These are phyloP conservation scores for Ciona savignyi DNA, from an alignment of 23 tunicate species.

Conservation along the genomic window DNA sequence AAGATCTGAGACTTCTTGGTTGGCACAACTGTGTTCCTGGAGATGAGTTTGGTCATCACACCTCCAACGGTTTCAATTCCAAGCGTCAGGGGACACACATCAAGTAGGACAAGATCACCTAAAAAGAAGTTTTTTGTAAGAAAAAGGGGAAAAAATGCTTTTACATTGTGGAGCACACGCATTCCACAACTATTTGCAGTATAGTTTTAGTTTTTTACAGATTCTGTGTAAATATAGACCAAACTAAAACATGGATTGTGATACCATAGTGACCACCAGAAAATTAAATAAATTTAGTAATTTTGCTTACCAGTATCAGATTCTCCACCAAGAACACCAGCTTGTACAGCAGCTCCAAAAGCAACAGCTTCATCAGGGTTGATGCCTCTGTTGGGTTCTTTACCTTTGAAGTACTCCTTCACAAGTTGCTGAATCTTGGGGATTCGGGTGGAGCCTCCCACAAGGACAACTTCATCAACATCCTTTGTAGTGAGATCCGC, in stretches of 20 bases:
- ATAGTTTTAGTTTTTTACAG: too few relatives aligned
- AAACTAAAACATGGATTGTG: too few relatives aligned
- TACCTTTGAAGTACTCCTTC: conserved; percentile 88
- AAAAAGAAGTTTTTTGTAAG: too few relatives aligned
- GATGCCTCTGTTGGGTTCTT: conserved; percentile 94
- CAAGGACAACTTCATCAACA: conserved; percentile 92
- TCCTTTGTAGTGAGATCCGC: conserved; percentile 67
- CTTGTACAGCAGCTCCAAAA: conserved; percentile 98
- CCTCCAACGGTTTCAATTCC: conserved; percentile 99
- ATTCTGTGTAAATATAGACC: not conserved
- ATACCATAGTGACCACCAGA: not conserved
- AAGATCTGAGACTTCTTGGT: conserved; percentile 97
- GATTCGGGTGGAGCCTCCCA: conserved; percentile 99
- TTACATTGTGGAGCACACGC: too few relatives aligned
- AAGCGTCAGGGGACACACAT: conserved; percentile 91
- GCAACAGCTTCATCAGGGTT: conserved; percentile 99
- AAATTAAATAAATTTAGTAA: not conserved
- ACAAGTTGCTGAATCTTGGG: conserved; percentile 91
- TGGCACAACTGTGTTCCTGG: conserved; percentile 95
- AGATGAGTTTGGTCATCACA: conserved; percentile 94
- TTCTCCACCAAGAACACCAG: conserved; percentile 96
- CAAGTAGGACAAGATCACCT: conserved; percentile 91
- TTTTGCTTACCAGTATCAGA: conserved; percentile 53
- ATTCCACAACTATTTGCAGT: too few relatives aligned
- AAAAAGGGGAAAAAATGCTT: too few relatives aligned